Conservation (phyloP, 2,888 invertebrate species). For the Choristoneura rosaceana region DNA sequence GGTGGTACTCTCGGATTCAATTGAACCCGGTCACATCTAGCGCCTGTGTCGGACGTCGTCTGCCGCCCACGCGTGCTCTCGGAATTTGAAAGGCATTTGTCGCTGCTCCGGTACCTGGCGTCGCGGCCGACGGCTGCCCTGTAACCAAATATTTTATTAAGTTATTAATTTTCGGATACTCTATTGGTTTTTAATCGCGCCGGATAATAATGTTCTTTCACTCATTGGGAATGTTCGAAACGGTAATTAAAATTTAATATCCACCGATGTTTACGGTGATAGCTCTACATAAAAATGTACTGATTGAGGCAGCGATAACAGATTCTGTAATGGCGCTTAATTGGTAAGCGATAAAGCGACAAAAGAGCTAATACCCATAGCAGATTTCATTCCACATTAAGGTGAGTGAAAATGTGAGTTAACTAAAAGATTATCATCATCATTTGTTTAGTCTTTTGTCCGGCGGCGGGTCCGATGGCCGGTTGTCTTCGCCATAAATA, state of each 20-base stretch:
- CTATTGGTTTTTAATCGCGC: conserved; percentile 43
- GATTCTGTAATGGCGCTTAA: conserved; percentile 19
- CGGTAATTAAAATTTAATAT: conserved; percentile 37
- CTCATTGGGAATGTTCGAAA: conserved; percentile 29
- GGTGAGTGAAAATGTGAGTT: conserved; percentile 45
- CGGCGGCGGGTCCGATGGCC: conserved; percentile 62
- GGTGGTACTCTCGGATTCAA: conserved; percentile 66
- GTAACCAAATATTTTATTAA: conserved; percentile 67
- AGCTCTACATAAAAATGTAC: conserved; percentile 23
- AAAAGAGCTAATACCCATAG: conserved; percentile 19
- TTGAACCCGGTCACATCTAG: conserved; percentile 72
- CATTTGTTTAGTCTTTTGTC: conserved; percentile 83
- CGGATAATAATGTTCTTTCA: conserved; percentile 29
- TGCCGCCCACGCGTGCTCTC: conserved; percentile 75
- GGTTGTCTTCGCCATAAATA: conserved; percentile 75
- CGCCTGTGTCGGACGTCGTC: conserved; percentile 65
- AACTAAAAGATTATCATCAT: conserved; percentile 73
- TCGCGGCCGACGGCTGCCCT: conserved; percentile 66
- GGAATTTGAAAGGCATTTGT: conserved; percentile 84
- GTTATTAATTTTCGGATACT: conserved; percentile 63
- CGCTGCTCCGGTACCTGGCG: conserved; percentile 66
- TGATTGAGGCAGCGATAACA: conserved; percentile 21
- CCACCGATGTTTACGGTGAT: conserved; percentile 29
- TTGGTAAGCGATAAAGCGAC: conserved; percentile 29
- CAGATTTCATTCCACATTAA: conserved; percentile 49